Evolutionary conservation across 1,140 invertebrate genomes (phyloP), one percentile per base, ranked within the genome.

Genomic region (Cydia fagiglandana): DNA sequence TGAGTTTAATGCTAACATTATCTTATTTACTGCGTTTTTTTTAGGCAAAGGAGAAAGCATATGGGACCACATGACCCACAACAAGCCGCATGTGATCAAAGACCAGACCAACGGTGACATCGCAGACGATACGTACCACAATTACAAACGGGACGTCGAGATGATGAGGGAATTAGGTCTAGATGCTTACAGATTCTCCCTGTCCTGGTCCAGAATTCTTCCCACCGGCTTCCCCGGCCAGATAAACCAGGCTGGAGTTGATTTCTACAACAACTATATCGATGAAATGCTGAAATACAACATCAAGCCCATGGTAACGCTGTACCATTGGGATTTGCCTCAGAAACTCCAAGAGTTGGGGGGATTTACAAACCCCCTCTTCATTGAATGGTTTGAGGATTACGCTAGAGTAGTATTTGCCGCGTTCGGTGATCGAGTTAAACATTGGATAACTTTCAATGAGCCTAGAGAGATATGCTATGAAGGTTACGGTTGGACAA

Each of bases 121-220:
- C 5, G 82, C 83, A 0, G 80, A 80, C 13, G 83, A 89, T 70
- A 80, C 84, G 0, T 90, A 88, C 76, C 78, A 87, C 28, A 81
- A 83, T 38, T 85, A 83, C 75, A 79, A 82, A 24, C 74, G 86
- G 6, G 88, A 90, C 50, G 86, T 90, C 0, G 82, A 87, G 64
- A 86, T 90, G 86, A 82, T 88, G 78, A 77, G 84, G 38, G 87
- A 88, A 73, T 76, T 89, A 0, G 87, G 87, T 1, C 76, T 90
- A 4, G 82, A 91, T 64, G 86, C 84, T 70, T 95, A 95, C 81
- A 91, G 95, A 12, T 95, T 96, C 83, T 96, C 95, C 0, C 82
- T 96, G 64, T 94, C 95, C 24, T 96, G 95, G 95, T 80, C 95
- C 0, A 87, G 94, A 76, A 90, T 95, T 30, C 80, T 95, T 3